Evolutionary conservation across 2,797 vertebrate genomes (phyloP), one percentile per base, ranked within the genome.

Genomic region (Epinephelus awoara): DNA sequence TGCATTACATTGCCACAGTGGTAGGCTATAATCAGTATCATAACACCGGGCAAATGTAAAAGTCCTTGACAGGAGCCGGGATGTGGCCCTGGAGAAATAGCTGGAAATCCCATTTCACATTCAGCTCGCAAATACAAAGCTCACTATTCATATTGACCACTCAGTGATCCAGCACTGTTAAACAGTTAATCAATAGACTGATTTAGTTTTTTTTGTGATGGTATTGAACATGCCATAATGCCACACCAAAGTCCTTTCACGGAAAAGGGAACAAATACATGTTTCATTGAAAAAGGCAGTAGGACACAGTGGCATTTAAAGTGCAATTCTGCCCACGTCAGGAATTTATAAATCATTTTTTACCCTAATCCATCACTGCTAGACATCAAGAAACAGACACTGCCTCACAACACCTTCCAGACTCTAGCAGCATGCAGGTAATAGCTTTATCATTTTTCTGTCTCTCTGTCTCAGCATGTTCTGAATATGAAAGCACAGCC

Each of bases 331-430:
- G 62, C 70, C 85, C 87, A 89, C 66, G 55, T 89, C 70, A 2
- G 5, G 57, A 85, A 88, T 93, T 88, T 89, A 72, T 80, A 88
- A 89, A 90, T 92, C 19, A 70, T 87, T 82, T 92, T 85, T 86
- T 78, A 78, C 64, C 64, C 69, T 86, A 89, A 93, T 93, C 84
- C 87, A 92, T 94, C 88, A 90, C 62, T 34, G 69, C 77, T 67
- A 73, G 83, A 79, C 88, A 86, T 84, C 62, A 75, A 68, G 68
- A 83, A 84, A 77, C 70, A 88, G 77, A 87, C 83, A 70, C 51
- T 52, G 71, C 77, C 79, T 75, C 83, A 77, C 70, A 88, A 84
- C 81, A 90, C 78, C 63, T 88, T 85, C 68, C 74, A 75, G 72
- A 80, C 62, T 85, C n/a, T 3, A 82, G 78, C 80, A 72, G 79